phyloP scores from a whole-genome alignment of 2,113 vertebrate genomes.

The Stegastes partitus region DNA sequence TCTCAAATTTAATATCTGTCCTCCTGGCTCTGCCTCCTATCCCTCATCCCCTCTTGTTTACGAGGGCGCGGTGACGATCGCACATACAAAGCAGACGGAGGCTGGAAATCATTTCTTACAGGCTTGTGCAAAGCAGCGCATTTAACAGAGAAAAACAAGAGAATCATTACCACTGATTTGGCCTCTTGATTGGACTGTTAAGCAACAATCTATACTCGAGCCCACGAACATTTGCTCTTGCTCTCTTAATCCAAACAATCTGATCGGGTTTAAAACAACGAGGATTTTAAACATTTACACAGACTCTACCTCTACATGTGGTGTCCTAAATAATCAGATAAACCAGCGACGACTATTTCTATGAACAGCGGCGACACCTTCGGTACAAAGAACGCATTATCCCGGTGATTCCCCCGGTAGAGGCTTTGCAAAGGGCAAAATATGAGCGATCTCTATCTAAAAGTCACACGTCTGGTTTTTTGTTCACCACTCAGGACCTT shows the following conservation, averaged over 20 bases:
- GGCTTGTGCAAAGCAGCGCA: neutral
- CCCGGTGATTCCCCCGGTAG: neutral
- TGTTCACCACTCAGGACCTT: conserved; percentile 39
- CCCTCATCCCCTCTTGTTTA: conserved; percentile 2
- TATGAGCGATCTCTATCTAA: conserved; percentile 34
- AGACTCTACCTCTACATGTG: conserved; percentile 23
- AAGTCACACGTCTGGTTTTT: conserved; percentile 40
- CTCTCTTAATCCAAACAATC: conserved; percentile 48
- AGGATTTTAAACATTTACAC: conserved; percentile 48
- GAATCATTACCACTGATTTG: conserved; percentile 50
- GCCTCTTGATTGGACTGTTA: conserved; percentile 60
- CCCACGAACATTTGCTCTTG: conserved; percentile 25
- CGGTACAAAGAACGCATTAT: neutral
- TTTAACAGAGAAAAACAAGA: conserved; percentile 42
- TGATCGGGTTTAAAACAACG: conserved; percentile 42
- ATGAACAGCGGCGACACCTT: neutral
- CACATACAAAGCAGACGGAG: conserved; percentile 8
- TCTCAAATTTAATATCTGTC: conserved; percentile 30
- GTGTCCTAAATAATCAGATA: conserved; percentile 12
- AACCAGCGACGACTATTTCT: conserved; percentile 22
- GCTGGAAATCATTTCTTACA: conserved; percentile 15
- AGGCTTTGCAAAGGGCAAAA: conserved; percentile 48
- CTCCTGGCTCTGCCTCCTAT: neutral
- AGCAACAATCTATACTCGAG: conserved; percentile 37
- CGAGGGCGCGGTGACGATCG: neutral